Evolutionary conservation across 2,113 vertebrate genomes (phyloP).

Genomic region (Xiphorhynchus elegans): DNA sequence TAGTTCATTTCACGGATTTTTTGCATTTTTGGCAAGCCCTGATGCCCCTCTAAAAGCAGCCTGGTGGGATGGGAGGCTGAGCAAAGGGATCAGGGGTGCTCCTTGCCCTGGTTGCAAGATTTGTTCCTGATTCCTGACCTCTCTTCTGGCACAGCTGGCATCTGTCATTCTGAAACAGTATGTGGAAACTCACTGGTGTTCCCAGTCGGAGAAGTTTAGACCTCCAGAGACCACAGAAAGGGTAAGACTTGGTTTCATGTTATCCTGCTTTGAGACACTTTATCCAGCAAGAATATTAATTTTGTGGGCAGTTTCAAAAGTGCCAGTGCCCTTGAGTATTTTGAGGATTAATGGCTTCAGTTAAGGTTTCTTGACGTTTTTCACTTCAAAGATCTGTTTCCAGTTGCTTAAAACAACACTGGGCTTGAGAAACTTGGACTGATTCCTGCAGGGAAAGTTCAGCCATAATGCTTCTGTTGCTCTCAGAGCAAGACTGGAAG

Average conservation of each 20-base stretch:
- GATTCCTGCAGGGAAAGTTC: not conserved
- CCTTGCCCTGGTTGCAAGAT: not conserved
- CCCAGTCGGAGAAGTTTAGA: constrained; percentile 96
- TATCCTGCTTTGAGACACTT: not conserved
- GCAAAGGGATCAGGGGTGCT: not conserved
- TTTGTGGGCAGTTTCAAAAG: not conserved
- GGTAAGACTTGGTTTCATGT: constrained; percentile 71
- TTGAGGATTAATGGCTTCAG: not conserved
- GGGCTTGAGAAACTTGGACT: not conserved
- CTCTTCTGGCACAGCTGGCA: constrained; percentile 80
- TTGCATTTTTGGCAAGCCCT: not conserved
- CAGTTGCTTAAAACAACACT: not conserved
- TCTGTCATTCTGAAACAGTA: constrained; percentile 98
- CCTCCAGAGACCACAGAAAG: constrained; percentile 96
- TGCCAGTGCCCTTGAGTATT: not conserved
- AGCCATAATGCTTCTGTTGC: not conserved
- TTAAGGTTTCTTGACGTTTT: not conserved
- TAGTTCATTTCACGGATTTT: not conserved
- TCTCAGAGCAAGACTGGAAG: not conserved
- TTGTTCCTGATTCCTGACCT: not conserved
- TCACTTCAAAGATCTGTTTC: not conserved
- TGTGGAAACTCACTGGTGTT: constrained; percentile 98
- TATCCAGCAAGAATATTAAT: not conserved
- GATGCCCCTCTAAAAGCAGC: not conserved
- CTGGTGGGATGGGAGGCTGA: not conserved